phyloP scores from a whole-genome alignment of 1,140 invertebrate species.

The Drosophila pachea region DNA sequence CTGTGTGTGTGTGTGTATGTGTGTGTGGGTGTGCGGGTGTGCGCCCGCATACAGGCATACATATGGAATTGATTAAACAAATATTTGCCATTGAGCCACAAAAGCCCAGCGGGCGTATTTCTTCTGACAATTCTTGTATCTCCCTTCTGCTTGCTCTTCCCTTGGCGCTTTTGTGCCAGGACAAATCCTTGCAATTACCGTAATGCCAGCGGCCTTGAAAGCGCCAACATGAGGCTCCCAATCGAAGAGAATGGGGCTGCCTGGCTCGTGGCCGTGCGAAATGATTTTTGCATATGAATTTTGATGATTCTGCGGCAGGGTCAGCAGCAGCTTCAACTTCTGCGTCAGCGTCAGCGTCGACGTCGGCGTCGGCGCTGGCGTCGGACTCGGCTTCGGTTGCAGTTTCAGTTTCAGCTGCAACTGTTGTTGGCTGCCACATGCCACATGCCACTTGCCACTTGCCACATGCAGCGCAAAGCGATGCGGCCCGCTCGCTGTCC shows the following conservation, averaged over 20 bases:
- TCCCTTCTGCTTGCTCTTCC: slow-evolving; percentile 1
- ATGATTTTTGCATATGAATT: slow-evolving; percentile 39
- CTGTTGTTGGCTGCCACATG: slow-evolving; percentile 18
- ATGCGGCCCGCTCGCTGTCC: not conserved
- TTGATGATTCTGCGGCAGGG: slow-evolving; percentile 28
- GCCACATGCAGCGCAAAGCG: not conserved
- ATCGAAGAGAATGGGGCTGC: not conserved
- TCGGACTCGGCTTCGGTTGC: too few species aligned
- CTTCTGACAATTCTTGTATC: slow-evolving; percentile 14
- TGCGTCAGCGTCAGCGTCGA: not conserved
- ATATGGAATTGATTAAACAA: slow-evolving; percentile 68
- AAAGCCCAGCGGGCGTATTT: slow-evolving; percentile 35
- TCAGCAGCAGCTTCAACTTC: slow-evolving; percentile 9
- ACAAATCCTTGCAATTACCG: slow-evolving; percentile 70
- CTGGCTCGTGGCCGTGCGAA: slow-evolving; percentile 1
- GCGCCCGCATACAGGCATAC: slow-evolving; percentile 6
- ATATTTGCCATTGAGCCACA: slow-evolving; percentile 62
- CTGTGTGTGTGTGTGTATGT: slow-evolving; percentile 22
- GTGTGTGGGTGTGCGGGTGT: slow-evolving; percentile 6
- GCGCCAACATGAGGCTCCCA: not conserved
- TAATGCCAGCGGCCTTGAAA: slow-evolving; percentile 69
- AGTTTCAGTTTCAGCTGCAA: slow-evolving; percentile 15
- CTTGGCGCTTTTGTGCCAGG: slow-evolving; percentile 23
- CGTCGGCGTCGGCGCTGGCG: too few species aligned
- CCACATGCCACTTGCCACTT: slow-evolving; percentile 4